Base-by-base conservation (phyloP, 2,888 invertebrate species). In the Pyrocoelia pectoralis region DNA sequence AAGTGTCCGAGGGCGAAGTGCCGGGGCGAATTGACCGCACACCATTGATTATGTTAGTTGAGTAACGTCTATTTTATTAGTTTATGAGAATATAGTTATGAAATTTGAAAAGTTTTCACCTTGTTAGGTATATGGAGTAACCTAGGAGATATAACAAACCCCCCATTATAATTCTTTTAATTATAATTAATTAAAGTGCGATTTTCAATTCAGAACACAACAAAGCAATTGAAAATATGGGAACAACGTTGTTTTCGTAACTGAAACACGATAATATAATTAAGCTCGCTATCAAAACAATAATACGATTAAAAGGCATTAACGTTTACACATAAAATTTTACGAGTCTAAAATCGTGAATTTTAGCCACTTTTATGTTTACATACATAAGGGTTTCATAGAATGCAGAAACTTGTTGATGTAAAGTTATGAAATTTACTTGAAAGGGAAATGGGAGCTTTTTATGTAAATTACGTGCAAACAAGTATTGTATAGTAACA, bases 381-480 rank as follows among this genome's bases (percentile, higher is more conserved):
- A 17, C 15, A 46, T 8, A 18, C 15, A 46, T 9, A 18, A 46
- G 17, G 29, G 48, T 56, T 56, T 29, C 29, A 56, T 48, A 46
- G 15, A 48, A 46, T 14, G 28, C 17, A 13, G 29, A 29, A 48
- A 56, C 48, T 56, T 56, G 48, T 51, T 51, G 18, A 41, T 33
- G 38, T 49, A 56, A 56, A 54, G 54, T 60, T 56, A 12, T 17
- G 33, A 60, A 54, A 60, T 54, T 55, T 54, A 60, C 60, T 54
- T 60, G 46, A 28, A 54, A 40, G 14, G n/a, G 19, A 29, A 55
- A 54, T 54, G 48, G 38, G 38, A 49, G 24, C 54, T 49, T 55
- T 60, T 60, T 54, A 60, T 60, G 60, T 38, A 60, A 60, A 60
- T 60, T 60, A 41, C 24, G 24, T 54, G 48, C 53, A 53, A 60